A percentile compares a stretch with the other conserved stretches of the same genome.
Evolutionary conservation across 1,140 invertebrate species (phyloP).

Genomic region (Prorops nasuta): DNA sequence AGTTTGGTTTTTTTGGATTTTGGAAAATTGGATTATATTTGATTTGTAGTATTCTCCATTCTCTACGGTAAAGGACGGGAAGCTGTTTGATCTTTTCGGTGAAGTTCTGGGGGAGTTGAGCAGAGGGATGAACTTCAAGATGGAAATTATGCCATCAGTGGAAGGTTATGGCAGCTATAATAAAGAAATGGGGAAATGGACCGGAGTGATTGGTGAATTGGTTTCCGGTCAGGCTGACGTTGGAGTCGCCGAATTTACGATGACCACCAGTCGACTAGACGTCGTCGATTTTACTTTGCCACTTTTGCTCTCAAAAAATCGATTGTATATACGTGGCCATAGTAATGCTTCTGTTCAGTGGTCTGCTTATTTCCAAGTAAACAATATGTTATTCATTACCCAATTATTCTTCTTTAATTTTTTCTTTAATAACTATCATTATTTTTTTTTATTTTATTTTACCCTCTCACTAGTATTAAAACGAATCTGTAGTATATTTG

Average conservation of each 20-base stretch:
- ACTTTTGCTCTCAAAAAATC: slow-evolving; percentile 22
- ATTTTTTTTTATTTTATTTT: neutral
- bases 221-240: slow-evolving; percentile 23
- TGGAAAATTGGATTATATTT: too few species aligned
- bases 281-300: slow-evolving; percentile 38
- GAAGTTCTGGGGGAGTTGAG: slow-evolving; percentile 27
- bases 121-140: slow-evolving; percentile 29
- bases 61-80: slow-evolving; percentile 6
- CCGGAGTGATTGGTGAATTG: slow-evolving; percentile 32
- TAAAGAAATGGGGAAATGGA: slow-evolving; percentile 22
- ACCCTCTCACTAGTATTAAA: neutral
- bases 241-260: slow-evolving; percentile 30
- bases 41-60: slow-evolving; percentile 25
- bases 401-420: too few species aligned
- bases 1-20: too few species aligned
- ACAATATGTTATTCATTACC: too few species aligned
- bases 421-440: too few species aligned
- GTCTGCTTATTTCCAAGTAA: slow-evolving; percentile 35
- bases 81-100: slow-evolving; percentile 16
- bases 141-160: slow-evolving; percentile 1
- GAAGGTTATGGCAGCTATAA: slow-evolving; percentile 25
- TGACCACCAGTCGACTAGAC: slow-evolving; percentile 25
- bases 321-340: slow-evolving; percentile 29
- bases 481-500: neutral
- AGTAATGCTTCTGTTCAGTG: slow-evolving; percentile 21